Conservation (phyloP, 1,140 invertebrate genomes). For the Drosophila carrolli region DNA sequence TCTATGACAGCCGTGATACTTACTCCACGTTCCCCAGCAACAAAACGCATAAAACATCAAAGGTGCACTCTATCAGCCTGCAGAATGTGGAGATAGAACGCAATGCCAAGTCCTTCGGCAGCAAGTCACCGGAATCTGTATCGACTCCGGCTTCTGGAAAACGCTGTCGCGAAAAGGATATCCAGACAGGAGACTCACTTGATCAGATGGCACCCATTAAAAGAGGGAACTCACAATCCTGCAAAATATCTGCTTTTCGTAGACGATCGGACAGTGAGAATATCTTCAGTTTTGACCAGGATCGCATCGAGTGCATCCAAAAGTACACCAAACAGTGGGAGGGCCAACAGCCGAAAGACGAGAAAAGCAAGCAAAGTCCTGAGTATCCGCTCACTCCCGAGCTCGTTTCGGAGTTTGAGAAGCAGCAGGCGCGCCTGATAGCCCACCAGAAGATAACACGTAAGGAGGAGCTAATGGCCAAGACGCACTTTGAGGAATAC, state of each 20-base stretch:
- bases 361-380: slow-evolving; percentile 77
- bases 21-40: slow-evolving; percentile 88
- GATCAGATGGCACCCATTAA: slow-evolving; percentile 74
- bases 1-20: slow-evolving; percentile 87
- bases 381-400: slow-evolving; percentile 85
- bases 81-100: slow-evolving; percentile 89
- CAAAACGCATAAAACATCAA: slow-evolving; percentile 86
- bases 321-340: slow-evolving; percentile 86
- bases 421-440: slow-evolving; percentile 84
- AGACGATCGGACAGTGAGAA: slow-evolving; percentile 86
- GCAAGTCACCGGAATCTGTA: slow-evolving; percentile 75
- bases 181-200: slow-evolving; percentile 75
- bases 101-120: slow-evolving; percentile 85
- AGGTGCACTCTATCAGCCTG: slow-evolving; percentile 88
- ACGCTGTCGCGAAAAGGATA: slow-evolving; percentile 72
- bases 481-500: slow-evolving; percentile 88
- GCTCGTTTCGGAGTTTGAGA: slow-evolving; percentile 87
- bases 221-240: slow-evolving; percentile 73
- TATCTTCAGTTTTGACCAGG: slow-evolving; percentile 89
- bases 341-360: slow-evolving; percentile 85
- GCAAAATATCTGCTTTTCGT: slow-evolving; percentile 77
- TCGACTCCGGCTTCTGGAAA: slow-evolving; percentile 70
- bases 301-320: slow-evolving; percentile 89
- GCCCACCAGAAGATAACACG: slow-evolving; percentile 86
- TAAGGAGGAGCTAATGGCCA: slow-evolving; percentile 87